Percentiles rank a stretch among this genome's conserved stretches.
Conservation (phyloP, 2,797 vertebrate genomes). For the Silurus lanzhouensis region DNA sequence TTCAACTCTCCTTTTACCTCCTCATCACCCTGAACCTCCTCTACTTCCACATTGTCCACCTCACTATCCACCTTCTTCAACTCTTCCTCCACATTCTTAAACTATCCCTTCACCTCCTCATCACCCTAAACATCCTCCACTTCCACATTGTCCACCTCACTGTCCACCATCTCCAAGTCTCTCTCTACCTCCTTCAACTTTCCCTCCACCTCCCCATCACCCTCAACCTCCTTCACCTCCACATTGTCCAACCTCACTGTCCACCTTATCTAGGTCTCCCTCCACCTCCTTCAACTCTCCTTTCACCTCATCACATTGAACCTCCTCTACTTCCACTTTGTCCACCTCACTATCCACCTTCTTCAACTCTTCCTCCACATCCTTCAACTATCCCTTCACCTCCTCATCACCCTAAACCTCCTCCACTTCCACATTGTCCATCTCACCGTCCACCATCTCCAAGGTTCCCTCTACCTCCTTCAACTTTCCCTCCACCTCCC, state of each 20-base stretch:
- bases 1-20: not conserved
- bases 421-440: too few relatives aligned
- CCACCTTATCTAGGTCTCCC: too few relatives aligned
- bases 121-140: not conserved
- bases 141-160: too few relatives aligned
- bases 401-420: not conserved
- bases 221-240: too few relatives aligned
- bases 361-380: too few relatives aligned
- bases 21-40: not conserved
- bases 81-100: too few relatives aligned
- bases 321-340: not conserved
- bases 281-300: too few relatives aligned
- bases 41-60: not conserved
- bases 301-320: not conserved
- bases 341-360: not conserved
- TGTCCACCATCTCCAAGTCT: not conserved
- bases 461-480: too few relatives aligned
- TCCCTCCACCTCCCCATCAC: not conserved
- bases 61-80: too few relatives aligned
- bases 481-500: too few relatives aligned
- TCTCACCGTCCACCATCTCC: rapidly evolving
- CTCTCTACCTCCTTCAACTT: too few relatives aligned
- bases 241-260: not conserved
- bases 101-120: not conserved
- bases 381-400: not conserved